A percentile compares a stretch with the other conserved stretches of the same genome.
phyloP scores from a whole-genome alignment of 2,888 invertebrate species.

The Chrysotoxum bicinctum region DNA sequence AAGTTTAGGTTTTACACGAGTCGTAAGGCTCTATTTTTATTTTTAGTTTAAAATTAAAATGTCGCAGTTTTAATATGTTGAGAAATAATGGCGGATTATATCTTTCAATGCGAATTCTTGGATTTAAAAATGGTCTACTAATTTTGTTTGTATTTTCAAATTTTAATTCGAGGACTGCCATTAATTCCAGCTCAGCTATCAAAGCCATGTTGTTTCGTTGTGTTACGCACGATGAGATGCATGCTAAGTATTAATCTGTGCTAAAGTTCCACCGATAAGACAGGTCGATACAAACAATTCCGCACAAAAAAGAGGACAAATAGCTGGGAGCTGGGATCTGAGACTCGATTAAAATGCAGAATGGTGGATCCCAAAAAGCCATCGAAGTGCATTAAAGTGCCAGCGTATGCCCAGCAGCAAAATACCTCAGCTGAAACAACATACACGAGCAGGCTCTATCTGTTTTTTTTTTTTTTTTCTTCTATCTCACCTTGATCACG shows the following conservation, averaged over 20 bases:
- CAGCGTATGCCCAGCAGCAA: constrained; percentile 59
- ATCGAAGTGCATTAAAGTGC: constrained; percentile 47
- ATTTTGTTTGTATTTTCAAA: no score
- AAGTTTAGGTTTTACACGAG: no score
- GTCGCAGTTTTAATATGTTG: no score
- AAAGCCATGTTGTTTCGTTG: background rate
- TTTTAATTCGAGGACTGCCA: no score
- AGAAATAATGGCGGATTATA: no score
- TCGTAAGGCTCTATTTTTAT: no score
- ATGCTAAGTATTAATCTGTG: constrained; percentile 38
- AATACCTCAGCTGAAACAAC: constrained; percentile 38
- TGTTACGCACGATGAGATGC: constrained; percentile 19
- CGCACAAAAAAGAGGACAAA: constrained; percentile 29
- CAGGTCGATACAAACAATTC: constrained; percentile 6
- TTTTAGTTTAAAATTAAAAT: no score
- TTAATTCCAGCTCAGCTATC: no score
- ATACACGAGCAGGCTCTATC: background rate
- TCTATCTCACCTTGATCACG: constrained; percentile 35
- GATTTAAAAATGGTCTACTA: no score
- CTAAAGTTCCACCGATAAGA: constrained; percentile 22
- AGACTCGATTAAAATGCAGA: constrained; percentile 43
- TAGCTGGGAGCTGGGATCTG: constrained; percentile 33
- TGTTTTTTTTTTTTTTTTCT: background rate
- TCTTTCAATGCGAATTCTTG: no score
- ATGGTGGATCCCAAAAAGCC: constrained; percentile 23